These are phyloP conservation scores for Epinotia bilunana DNA, from an alignment of 2,888 invertebrate genomes.

Conservation along the genomic window DNA sequence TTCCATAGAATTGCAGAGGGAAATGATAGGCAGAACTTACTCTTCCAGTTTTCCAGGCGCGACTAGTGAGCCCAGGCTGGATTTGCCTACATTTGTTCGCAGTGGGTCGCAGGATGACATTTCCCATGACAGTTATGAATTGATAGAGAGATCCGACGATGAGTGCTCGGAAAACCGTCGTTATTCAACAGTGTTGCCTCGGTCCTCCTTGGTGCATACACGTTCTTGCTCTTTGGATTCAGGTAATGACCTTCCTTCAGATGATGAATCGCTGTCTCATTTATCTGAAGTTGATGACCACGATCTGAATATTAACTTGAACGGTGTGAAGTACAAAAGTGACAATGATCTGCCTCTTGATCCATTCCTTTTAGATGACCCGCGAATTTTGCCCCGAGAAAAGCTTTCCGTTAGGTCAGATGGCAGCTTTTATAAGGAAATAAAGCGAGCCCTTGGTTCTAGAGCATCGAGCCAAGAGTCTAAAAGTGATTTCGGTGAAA, in stretches of 20 bases:
- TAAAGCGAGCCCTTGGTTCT: conserved; percentile 86
- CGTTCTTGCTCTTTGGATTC: conserved; percentile 91
- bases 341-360: conserved; percentile 89
- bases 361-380: conserved; percentile 91
- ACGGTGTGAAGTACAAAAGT: conserved; percentile 87
- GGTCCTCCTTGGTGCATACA: conserved; percentile 73
- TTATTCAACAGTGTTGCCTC: conserved; percentile 65
- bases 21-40: conserved; percentile 89
- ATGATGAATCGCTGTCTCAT: conserved; percentile 86
- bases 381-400: conserved; percentile 89
- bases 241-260: conserved; percentile 90
- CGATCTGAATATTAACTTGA: conserved; percentile 83
- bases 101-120: conserved; percentile 93
- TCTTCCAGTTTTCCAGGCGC: conserved; percentile 95
- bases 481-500: conserved; percentile 88
- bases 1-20: conserved; percentile 88
- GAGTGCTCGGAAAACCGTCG: conserved; percentile 78
- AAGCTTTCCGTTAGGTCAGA: conserved; percentile 89
- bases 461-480: conserved; percentile 89
- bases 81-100: conserved; percentile 86
- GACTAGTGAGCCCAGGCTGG: conserved; percentile 87
- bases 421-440: conserved; percentile 89
- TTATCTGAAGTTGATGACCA: conserved; percentile 80
- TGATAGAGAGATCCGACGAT: conserved; percentile 90
- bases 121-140: conserved; percentile 94